Evolutionary conservation across 64 coral and sea anemone genomes (phyloP), one percentile per base, ranked within the genome.

Genomic region (Hydrozoanthus tunicans): DNA sequence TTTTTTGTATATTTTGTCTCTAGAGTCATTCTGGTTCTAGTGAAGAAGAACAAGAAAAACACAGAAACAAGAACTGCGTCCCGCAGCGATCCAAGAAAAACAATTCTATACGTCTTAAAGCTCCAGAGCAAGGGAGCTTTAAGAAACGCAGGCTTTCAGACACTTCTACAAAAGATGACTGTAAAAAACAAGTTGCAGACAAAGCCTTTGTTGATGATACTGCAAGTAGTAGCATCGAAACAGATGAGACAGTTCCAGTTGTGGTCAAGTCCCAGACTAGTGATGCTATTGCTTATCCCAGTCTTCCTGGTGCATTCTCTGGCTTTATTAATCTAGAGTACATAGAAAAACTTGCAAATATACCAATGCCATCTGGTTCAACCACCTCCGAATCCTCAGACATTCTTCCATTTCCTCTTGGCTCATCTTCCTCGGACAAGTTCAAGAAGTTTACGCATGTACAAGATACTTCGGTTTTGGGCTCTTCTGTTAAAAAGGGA

Each of bases 261-360:
- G 56, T 13, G 7, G 73, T 9, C 4, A 88, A 73, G 68, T 6
- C 8, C 2, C 51, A n/a, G 9, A 26, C 68, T 74, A 17, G 55
- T 60, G 84, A 75, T 58, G 70, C 11, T 12, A 88, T 88, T 72
- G 25, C 69, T 17, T 73, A 88, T 62, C 84, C 84, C 59, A 88
- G 84, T 62, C 84, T 88, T 70, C 84, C 84, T 72, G 84, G 84
- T 10, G 84, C 84, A 58, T 88, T 88, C 20, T 88, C 84, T 73
- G 84, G 84, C 84, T 73, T 88, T 88, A 27, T 88, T 88, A 88
- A 75, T 24, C 69, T 88, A 17, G 84, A 88, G 25, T 57, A 75
- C 13, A 74, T 88, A 3, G 84, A 56, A 9, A 74, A 23, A 8
- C 69, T 88, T 23, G 56, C 84, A 58, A 74, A 74, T 25, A n/a